Evolutionary conservation across 2,888 invertebrate genomes (phyloP).

Genomic region (Sarcophaga caerulescens): DNA sequence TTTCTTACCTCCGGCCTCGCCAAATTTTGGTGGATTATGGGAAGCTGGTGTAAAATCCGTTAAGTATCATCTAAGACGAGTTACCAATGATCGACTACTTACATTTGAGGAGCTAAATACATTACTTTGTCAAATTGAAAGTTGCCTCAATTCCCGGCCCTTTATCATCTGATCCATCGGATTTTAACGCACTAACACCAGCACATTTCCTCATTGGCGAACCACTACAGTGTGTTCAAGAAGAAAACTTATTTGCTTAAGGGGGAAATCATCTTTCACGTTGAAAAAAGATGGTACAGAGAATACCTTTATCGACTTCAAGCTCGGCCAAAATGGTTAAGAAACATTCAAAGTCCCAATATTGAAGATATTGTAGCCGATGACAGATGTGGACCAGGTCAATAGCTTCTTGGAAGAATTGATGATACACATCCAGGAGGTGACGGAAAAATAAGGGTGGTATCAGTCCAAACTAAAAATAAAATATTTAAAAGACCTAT

Average conservation of each 20-base stretch:
- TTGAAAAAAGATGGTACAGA: constrained; percentile 28
- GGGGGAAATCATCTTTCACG: background rate
- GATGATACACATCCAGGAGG: background rate
- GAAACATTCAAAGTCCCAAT: background rate
- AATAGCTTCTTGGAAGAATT: background rate
- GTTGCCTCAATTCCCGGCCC: no score
- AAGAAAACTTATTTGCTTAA: background rate
- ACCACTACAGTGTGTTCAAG: constrained; percentile 22
- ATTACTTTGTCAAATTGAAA: no score
- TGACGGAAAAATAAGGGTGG: background rate
- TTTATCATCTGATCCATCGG: no score
- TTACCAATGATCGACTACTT: no score
- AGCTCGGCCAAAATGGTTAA: constrained; percentile 4
- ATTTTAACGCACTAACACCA: no score
- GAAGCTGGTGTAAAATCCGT: no score
- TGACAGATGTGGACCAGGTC: constrained; percentile 1
- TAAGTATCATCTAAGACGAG: no score
- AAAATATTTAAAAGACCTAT: background rate
- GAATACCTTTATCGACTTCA: constrained; percentile 54
- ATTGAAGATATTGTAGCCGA: constrained; percentile 8
- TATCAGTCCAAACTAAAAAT: background rate
- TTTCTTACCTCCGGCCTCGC: background rate
- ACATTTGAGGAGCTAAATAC: no score
- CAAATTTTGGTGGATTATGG: no score
- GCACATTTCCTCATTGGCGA: constrained; percentile 51